Percentiles rank a stretch among this genome's conserved stretches.
Conservation (phyloP, 2,113 vertebrate genomes). For the Circaetus gallicus region DNA sequence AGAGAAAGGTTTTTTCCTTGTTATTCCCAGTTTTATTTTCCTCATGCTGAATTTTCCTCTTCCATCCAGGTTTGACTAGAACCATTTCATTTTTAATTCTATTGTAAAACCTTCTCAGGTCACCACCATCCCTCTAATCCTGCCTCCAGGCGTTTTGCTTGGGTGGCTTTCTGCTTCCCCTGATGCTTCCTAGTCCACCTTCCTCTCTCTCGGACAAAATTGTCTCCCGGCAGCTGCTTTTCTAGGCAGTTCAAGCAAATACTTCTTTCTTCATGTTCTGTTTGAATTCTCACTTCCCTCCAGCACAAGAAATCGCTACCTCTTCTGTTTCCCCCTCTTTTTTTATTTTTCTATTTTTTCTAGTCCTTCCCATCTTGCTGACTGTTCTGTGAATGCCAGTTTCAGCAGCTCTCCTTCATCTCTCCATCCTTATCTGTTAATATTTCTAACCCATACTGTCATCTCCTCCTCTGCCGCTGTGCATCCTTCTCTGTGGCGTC, state of each 20-base stretch:
- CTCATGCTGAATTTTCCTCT: neutral
- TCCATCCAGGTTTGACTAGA: neutral
- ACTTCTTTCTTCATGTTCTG: neutral
- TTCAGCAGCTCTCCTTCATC: neutral
- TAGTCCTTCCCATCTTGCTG: neutral
- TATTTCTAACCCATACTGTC: neutral
- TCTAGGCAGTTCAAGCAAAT: neutral
- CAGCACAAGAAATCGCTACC: neutral
- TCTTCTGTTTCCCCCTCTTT: neutral
- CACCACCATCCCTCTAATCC: neutral
- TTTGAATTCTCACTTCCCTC: neutral
- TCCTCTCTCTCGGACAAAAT: neutral
- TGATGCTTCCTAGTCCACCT: neutral
- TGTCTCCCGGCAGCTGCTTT: neutral
- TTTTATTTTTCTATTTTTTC: neutral
- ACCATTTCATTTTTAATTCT: neutral
- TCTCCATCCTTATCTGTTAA: neutral
- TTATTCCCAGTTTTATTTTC: neutral
- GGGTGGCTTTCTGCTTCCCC: neutral
- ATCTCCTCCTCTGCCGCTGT: neutral
- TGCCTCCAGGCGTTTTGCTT: neutral
- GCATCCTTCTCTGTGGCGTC: neutral
- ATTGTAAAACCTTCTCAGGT: neutral
- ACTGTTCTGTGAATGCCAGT: neutral
- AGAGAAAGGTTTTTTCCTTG: neutral